Base-by-base conservation (phyloP, 2,888 invertebrate species). In the Cerceris ruficornis region DNA sequence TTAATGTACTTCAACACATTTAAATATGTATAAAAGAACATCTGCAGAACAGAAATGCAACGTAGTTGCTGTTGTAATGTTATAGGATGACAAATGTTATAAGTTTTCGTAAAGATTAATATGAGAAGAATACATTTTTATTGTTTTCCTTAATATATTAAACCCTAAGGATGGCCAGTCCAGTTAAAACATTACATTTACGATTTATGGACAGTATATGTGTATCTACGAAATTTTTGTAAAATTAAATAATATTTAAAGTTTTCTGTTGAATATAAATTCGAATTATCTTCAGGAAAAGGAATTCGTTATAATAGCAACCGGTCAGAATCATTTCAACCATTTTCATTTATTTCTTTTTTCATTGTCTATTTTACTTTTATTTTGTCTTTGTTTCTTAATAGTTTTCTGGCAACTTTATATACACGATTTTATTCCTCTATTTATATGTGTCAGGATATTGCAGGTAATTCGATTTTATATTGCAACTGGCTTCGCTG, bases 1-100 rank as follows among this genome's bases (percentile, higher is more conserved):
- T 82, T 75, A 68, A 68, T 74, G 60, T 69, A 81, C 80, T 80
- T 82, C 57, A 55, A 69, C 82, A 80, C 73, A 74, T 70, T 73
- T 62, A n/a, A 17, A 65, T 42, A 76, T 79, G 69, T 79, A 67
- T 74, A 74, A 82, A 80, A 82, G 80, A 82, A 74, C 75, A 67
- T 59, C 64, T 54, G 66, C 69, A 70, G 67, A 76, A 67, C 70
- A 73, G 80, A 62, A 28, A 80, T 67, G 69, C 75, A 74, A 71
- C 43, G 50, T 43, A 49, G 57, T 65, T 69, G 59, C 57, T 55
- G 52, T 69, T 41, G 57, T 62, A 17, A 11, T 57, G 15, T 59
- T 54, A 39, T 15, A 49, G 39, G 28, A 61, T 54, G 14, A 13
- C 42, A 15, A n/a, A 11, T 13, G 9, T 59, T 13, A 4, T 28